Conservation (phyloP, 2,113 vertebrate genomes). For the Anas platyrhynchos region DNA sequence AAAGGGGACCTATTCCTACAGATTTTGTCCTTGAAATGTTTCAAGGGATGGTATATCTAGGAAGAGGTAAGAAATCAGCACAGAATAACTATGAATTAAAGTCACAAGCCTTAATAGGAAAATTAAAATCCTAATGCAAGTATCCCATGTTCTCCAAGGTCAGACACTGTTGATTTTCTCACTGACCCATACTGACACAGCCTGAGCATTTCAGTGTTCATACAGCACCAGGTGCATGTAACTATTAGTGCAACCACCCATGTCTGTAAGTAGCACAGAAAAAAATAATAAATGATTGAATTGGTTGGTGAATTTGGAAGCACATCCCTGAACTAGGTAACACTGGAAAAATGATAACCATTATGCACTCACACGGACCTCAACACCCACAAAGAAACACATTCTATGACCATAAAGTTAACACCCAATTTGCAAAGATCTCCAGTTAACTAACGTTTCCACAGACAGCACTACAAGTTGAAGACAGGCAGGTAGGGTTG, state of each 20-base stretch:
- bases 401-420: neutral
- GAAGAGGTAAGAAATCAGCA: neutral
- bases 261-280: neutral
- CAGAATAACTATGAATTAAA: neutral
- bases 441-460: neutral
- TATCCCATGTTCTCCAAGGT: neutral
- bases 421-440: neutral
- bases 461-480: neutral
- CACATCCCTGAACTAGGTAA: neutral
- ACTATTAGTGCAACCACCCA: neutral
- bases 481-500: neutral
- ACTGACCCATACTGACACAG: rapidly evolving
- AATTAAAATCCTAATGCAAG: neutral
- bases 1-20: neutral
- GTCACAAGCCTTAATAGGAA: neutral
- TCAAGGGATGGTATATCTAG: neutral
- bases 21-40: neutral
- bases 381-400: neutral
- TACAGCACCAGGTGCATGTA: neutral
- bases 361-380: neutral
- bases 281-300: neutral
- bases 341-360: neutral
- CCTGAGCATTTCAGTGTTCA: rapidly evolving
- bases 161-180: neutral
- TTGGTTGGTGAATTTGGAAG: neutral